Conservation (phyloP, 2,888 invertebrate genomes). For the Dichetophora obliterata region DNA sequence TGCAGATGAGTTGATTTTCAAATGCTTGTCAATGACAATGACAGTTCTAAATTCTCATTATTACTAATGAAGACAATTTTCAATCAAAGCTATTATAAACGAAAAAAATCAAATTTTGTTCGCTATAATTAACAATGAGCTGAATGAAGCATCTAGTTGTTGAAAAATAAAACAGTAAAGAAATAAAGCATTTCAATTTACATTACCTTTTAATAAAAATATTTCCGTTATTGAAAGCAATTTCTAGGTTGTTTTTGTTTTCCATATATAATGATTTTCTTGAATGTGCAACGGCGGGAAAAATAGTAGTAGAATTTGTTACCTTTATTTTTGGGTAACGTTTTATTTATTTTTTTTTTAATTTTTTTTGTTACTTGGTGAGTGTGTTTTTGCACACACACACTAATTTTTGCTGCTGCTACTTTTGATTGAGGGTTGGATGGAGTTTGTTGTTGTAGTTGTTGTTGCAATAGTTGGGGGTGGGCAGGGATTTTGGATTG, state of each 20-base stretch:
- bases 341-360: constrained; percentile 35
- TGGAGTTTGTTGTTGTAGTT: background rate
- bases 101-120: constrained; percentile 27
- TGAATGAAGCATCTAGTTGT: too few species aligned
- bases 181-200: constrained; percentile 25
- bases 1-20: background rate
- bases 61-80: constrained; percentile 6
- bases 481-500: background rate
- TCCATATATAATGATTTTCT: constrained; percentile 66
- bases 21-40: background rate
- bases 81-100: constrained; percentile 22
- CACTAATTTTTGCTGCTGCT: constrained; percentile 16
- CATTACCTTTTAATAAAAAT: constrained; percentile 69
- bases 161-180: constrained; percentile 24
- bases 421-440: constrained; percentile 20
- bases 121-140: too few species aligned
- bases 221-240: constrained; percentile 70
- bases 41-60: background rate
- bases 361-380: constrained; percentile 31
- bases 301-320: constrained; percentile 34
- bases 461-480: background rate
- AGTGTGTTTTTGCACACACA: constrained; percentile 24
- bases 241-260: constrained; percentile 69
- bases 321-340: background rate
- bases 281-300: constrained; percentile 42